Conservation (phyloP, 2,113 vertebrate genomes). For the Bothrops jararaca region DNA sequence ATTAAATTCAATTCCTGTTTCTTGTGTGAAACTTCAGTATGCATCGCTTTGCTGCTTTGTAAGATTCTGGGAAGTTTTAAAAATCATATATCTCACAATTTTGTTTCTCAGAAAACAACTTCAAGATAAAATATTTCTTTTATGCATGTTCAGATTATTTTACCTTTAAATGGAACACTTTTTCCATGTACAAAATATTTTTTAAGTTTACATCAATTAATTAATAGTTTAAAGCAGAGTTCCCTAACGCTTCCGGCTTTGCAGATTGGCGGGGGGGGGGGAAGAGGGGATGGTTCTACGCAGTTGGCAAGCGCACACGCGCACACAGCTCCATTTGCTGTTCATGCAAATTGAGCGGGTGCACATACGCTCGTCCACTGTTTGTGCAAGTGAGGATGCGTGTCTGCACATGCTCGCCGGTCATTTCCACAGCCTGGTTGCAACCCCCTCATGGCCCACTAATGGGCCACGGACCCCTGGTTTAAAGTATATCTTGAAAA, state of each 20-base stretch:
- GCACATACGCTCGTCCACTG: neutral
- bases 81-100: fast-evolving
- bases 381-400: neutral
- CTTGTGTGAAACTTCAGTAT: neutral
- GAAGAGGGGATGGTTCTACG: neutral
- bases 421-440: neutral
- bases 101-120: neutral
- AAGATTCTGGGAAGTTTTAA: neutral
- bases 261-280: too few species aligned
- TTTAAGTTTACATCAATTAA: neutral
- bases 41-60: neutral
- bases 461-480: neutral
- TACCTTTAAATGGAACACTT: neutral
- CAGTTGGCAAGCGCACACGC: neutral
- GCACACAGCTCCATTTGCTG: neutral
- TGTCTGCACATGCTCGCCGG: neutral
- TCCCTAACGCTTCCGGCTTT: too few species aligned
- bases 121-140: neutral
- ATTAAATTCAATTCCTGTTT: neutral
- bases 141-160: neutral
- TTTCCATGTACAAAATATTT: neutral
- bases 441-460: neutral
- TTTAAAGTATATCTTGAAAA: neutral
- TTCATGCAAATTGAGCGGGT: neutral
- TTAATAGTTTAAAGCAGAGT: too few species aligned